Base-by-base conservation (phyloP, 2,797 vertebrate species). In the Peromyscus melanophrys region DNA sequence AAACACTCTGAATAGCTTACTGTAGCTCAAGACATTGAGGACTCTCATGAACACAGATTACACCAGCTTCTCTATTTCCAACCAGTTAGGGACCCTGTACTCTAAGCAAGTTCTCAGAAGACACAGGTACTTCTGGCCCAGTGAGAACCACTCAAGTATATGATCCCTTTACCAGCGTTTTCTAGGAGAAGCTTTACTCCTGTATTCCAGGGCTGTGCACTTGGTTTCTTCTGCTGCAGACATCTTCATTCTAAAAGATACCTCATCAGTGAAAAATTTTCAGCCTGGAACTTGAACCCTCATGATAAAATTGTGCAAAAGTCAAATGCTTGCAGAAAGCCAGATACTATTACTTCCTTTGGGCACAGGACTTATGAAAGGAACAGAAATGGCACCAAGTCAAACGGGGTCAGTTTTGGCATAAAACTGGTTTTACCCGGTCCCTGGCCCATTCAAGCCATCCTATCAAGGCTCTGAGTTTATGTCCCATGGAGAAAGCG, bases 401-500 rank as follows among this genome's bases (percentile, higher is more conserved):
- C 25, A 65, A 76, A 12, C 0, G 29, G 49, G 23, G 77, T 49
- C 63, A 88, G 37, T 82, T 90, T 87, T 34, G 65, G 57, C 19
- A 57, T 11, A 40, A 78, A 81, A 40, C 69, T 4, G 55, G 37
- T 87, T 77, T 80, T 52, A 49, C 40, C n/a, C 31, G 1, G 4
- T 13, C 37, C 14, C 14, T 1, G 0, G 89, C 46, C 63, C 73
- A 52, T 80, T 87, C 77, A 29, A 46, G 23, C 25, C 71, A 80
- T 80, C n/a, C 9, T 0, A 14, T 69, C 27, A 6, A 59, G 37
- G 11, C n/a, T 90, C 43, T 10, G 67, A 61, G 63, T 96, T 92
- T 17, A 29, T 16, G 83, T 87, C n/a, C 89, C 92, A 81, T 92
- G 98, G 92, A 95, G 97, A 89, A 98, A 98, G 93, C 65, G 71